Base-by-base conservation (phyloP, 2,113 vertebrate species). In the Scomber scombrus region DNA sequence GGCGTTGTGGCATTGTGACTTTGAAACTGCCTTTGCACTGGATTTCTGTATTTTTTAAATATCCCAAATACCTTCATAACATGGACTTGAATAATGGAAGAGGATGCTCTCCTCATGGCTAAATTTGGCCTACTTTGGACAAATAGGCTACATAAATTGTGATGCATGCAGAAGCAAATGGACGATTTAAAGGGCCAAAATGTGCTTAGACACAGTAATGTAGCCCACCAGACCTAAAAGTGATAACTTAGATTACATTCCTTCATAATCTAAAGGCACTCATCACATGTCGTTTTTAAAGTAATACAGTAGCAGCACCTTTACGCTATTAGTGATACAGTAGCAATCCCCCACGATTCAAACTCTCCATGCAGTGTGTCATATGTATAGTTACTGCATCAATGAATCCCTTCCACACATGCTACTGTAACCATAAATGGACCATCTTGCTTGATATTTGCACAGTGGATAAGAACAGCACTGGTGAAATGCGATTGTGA, bases 321-420 rank as follows among this genome's bases (percentile, higher is more conserved):
- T 13, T 34, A 15, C 7, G 34, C 34, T 40, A 40, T 40, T 40
- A 18, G 16, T 18, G 9, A 47, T 40, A 45, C 5, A 58, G 18
- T 65, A 11, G 12, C 43, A 47, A 12, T 40, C 31, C 57, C 40
- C 6, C 26, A 45, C 54, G 51, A 14, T 40, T 66, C 8, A 64
- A 15, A 70, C 10, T n/a, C 19, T 45, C 29, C 57, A 12, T 26
- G 54, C 57, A 66, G 8, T 16, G 51, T 64, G 57, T 64, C 18
- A 49, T 61, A 49, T 21, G 71, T 34, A 3, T 67, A 78, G 75
- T 74, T 80, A 76, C 31, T 82, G 74, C 80, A 75, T 57, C 68
- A 66, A 16, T 65, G 19, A 16, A 51, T 15, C 62, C 57, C 63
- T 65, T 82, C 68, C 21, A 60, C 76, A 58, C 0, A 54, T 46